Evolutionary conservation across 2,888 invertebrate genomes (phyloP).

Genomic region (Caenorhabditis becei): DNA sequence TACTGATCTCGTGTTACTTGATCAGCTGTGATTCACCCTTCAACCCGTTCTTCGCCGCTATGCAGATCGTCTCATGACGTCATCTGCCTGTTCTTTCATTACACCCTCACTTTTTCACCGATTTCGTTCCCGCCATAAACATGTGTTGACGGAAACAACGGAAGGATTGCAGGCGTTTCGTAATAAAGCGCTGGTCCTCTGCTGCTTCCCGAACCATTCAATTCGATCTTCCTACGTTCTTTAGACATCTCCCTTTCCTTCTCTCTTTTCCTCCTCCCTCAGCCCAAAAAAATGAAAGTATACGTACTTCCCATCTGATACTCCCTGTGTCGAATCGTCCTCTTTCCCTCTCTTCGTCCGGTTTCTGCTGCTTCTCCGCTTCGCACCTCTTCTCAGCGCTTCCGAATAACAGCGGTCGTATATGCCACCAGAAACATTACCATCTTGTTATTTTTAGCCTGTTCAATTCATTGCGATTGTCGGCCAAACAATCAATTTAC

Average conservation of each 20-base stretch:
- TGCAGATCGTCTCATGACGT: not conserved
- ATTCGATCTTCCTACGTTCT: not conserved
- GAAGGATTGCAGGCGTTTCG: not conserved
- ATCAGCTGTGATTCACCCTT: constrained; percentile 4
- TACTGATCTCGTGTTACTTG: not conserved
- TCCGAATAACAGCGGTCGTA: not conserved
- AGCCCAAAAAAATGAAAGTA: not conserved
- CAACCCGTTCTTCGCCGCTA: not conserved
- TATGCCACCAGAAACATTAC: not conserved
- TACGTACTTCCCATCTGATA: constrained; percentile 11
- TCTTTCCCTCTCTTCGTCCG: constrained; percentile 15
- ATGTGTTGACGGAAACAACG: constrained; percentile 14
- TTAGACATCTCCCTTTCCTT: not conserved
- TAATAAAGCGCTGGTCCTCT: not conserved
- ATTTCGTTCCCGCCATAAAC: constrained; percentile 5
- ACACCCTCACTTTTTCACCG: constrained; percentile 16
- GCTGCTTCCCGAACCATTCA: not conserved
- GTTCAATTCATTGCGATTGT: not conserved
- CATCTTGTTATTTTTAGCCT: constrained; percentile 11
- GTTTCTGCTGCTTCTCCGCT: constrained; percentile 29
- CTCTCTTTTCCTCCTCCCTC: not conserved
- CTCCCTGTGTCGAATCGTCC: constrained; percentile 2
- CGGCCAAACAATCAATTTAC: not conserved
- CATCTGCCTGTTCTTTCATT: constrained; percentile 12
- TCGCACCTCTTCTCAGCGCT: constrained; percentile 13